phyloP scores from a whole-genome alignment of 2,113 vertebrate genomes.

The Osmerus eperlanus region DNA sequence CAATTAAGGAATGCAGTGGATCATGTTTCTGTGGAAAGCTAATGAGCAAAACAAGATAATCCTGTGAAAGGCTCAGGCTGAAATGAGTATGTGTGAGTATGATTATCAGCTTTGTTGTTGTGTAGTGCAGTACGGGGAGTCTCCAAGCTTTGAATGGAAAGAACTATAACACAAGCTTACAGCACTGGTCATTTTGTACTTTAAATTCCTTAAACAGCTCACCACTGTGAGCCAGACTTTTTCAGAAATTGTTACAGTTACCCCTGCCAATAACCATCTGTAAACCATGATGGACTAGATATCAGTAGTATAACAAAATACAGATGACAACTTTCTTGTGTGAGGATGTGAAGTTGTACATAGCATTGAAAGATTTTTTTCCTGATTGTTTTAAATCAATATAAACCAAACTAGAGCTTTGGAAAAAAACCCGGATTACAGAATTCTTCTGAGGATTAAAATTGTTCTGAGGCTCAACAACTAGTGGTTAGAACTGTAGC shows the following conservation, averaged over 20 bases:
- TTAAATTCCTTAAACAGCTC: slow-evolving; percentile 43
- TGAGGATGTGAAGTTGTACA: no score
- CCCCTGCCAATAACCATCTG: slow-evolving; percentile 42
- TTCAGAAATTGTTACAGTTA: slow-evolving; percentile 37
- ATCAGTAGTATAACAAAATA: slow-evolving; percentile 29
- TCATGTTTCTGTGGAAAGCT: no score
- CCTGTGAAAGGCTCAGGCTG: slow-evolving; percentile 16
- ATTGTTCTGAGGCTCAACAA: slow-evolving; percentile 16
- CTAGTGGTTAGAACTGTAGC: slow-evolving; percentile 20
- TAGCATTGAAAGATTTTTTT: not conserved
- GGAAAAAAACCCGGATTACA: slow-evolving; percentile 38
- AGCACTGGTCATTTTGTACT: slow-evolving; percentile 44
- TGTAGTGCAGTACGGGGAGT: slow-evolving; percentile 30
- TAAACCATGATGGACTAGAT: slow-evolving; percentile 37
- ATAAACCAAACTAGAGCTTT: slow-evolving; percentile 21
- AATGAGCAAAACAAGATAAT: no score
- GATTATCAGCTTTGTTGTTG: slow-evolving; percentile 40
- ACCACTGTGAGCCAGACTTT: slow-evolving; percentile 32
- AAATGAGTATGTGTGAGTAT: not conserved
- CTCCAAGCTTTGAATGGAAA: slow-evolving; percentile 21
- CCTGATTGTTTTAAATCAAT: not conserved
- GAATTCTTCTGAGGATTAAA: slow-evolving; percentile 35
- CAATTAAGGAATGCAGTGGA: no score
- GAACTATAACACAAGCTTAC: slow-evolving; percentile 38
- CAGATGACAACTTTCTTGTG: slow-evolving; percentile 15